A percentile compares a stretch with the other conserved stretches of the same genome.
phyloP scores from a whole-genome alignment of 1,140 invertebrate species.

The Hyphantria cunea region DNA sequence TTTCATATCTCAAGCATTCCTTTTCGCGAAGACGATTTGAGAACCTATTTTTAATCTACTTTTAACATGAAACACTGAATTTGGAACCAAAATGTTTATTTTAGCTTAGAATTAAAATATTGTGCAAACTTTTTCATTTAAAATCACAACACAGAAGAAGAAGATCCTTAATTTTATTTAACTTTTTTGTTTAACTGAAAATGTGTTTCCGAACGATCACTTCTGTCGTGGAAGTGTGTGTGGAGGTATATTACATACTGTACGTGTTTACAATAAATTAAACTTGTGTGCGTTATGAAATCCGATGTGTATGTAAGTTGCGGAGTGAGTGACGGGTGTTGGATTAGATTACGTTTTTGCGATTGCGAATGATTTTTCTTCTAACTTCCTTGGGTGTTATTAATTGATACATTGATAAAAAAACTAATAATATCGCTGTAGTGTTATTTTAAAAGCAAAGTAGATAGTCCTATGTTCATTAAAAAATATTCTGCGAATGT shows the following conservation, averaged over 20 bases:
- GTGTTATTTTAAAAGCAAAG: conserved; percentile 24
- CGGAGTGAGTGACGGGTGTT: conserved; percentile 43
- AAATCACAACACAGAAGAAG: too few relatives aligned
- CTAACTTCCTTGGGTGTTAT: conserved; percentile 20
- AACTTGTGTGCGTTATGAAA: conserved; percentile 4
- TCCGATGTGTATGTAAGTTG: conserved; percentile 27
- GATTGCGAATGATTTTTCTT: conserved; percentile 31
- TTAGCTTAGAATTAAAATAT: too few relatives aligned
- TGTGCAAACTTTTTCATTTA: too few relatives aligned
- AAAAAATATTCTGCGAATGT: conserved; percentile 57
- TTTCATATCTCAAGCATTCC: too few relatives aligned
- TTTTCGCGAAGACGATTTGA: too few relatives aligned
- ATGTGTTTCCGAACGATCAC: too few relatives aligned
- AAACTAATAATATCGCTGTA: conserved; percentile 6
- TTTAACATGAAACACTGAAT: too few relatives aligned
- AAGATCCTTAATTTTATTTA: too few relatives aligned
- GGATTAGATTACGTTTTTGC: conserved; percentile 33
- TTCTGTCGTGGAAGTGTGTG: too few relatives aligned
- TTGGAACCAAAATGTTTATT: too few relatives aligned
- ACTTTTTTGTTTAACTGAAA: too few relatives aligned
- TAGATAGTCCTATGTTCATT: conserved; percentile 47
- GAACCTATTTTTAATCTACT: too few relatives aligned
- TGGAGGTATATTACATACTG: background rate
- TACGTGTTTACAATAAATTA: conserved; percentile 18
- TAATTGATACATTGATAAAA: conserved; percentile 16